Base-by-base conservation (phyloP, 2,888 invertebrate species). In the Hermaeophaga mercurialis region DNA sequence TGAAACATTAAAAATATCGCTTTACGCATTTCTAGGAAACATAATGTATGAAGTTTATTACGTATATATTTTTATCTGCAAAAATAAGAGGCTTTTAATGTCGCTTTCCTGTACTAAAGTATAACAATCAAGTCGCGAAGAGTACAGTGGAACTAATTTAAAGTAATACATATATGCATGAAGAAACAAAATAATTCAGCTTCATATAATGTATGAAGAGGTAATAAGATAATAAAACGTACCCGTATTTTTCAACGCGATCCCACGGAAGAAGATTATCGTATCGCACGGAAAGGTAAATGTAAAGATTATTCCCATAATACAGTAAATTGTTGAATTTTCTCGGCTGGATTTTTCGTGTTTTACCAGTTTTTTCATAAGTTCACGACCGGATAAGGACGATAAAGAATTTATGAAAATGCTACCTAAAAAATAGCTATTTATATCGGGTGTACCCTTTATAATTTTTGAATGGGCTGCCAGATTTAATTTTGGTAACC, bases 101-200 rank as follows among this genome's bases (percentile, higher is more conserved):
- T 50, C 41, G 17, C 18, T 50, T 49, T 50, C 41, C 41, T 50
- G 50, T 15, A 33, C 41, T 50, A 41, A 50, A 43, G 43, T 43
- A 38, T 22, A 43, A 33, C 50, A 50, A 50, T 43, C 33, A 41
- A 36, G 24, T 14, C 22, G 18, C 12, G 44, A 44, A 44, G 24
- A 47, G 24, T 15, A 47, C 14, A 47, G 38, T 50, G 50, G 50
- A 50, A 50, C 50, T 50, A 50, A 50, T 50, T 50, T 33, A 33
- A 43, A 33, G 28, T 24, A 43, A 43, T 52, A 43, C 50, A 52
- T 52, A 56, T 47, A 56, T 56, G 56, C 56, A 52, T 52, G 56
- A 56, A 46, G 52, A 43, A 46, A 47, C 50, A 49, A 56, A 52
- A 47, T 56, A 56, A 52, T 56, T 56, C 47, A 34, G 34, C 26